Percentiles rank a stretch among this genome's conserved stretches.
Conservation (phyloP, 2,888 invertebrate species). For the Imbricaverruca yamaguchii region DNA sequence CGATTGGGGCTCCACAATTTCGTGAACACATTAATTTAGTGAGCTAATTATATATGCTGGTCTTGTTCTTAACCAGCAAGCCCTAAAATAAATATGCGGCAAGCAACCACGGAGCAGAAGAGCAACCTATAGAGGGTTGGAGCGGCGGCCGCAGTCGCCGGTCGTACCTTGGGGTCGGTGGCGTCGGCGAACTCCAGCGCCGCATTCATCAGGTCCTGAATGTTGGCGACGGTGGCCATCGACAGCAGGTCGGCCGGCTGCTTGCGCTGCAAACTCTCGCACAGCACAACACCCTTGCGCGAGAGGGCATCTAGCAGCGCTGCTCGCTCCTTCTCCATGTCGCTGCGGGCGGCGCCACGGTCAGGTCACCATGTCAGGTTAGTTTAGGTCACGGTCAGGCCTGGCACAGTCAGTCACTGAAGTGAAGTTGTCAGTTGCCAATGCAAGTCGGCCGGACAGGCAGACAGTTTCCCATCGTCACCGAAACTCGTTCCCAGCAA, state of each 20-base stretch:
- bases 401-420: too few species aligned
- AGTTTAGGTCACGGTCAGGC: too few species aligned
- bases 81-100: too few species aligned
- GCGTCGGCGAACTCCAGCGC: conserved; percentile 73
- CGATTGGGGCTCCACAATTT: too few species aligned
- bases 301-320: conserved; percentile 71
- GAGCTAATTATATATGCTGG: too few species aligned
- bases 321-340: conserved; percentile 76
- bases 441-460: not conserved
- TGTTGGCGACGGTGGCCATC: conserved; percentile 47
- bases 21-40: too few species aligned
- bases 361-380: too few species aligned
- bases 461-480: not conserved
- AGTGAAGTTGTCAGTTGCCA: not conserved
- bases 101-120: too few species aligned
- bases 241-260: conserved; percentile 37
- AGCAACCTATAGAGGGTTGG: too few species aligned
- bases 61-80: too few species aligned
- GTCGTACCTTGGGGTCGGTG: conserved; percentile 60
- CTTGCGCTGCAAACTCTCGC: conserved; percentile 48
- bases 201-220: conserved; percentile 57
- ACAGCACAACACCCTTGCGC: conserved; percentile 64
- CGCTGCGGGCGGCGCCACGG: conserved; percentile 44
- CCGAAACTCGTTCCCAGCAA: too few species aligned
- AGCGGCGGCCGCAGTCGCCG: too few species aligned